A percentile compares a stretch with the other conserved stretches of the same genome.
Conservation (phyloP, 2,797 vertebrate genomes). For the Chrysocyon brachyurus region DNA sequence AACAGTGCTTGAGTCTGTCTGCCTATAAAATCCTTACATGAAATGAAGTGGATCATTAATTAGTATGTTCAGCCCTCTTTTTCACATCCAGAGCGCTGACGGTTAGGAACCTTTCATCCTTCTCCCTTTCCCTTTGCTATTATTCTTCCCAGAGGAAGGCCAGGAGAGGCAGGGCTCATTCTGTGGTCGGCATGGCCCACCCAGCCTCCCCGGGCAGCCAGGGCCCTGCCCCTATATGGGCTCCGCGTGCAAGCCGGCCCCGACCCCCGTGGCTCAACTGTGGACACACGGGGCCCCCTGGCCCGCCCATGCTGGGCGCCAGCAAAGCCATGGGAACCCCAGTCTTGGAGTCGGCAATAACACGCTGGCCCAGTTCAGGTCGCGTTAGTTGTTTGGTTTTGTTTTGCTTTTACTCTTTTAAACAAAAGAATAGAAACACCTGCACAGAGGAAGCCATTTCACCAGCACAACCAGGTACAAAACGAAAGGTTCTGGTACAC, state of each 20-base stretch:
- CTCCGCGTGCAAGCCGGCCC: background rate
- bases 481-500: background rate
- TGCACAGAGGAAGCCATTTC: background rate
- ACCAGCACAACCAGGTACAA: background rate
- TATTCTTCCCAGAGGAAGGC: background rate
- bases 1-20: background rate
- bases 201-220: background rate
- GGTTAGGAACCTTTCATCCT: background rate
- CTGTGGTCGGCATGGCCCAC: background rate
- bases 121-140: background rate
- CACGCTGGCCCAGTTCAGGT: background rate
- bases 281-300: background rate
- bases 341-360: background rate
- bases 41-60: slow-evolving; percentile 9
- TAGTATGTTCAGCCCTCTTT: background rate
- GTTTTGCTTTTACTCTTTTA: background rate
- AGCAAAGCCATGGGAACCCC: background rate
- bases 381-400: background rate
- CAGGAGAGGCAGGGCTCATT: background rate
- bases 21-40: background rate
- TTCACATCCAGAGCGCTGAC: background rate
- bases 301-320: background rate
- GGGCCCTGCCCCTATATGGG: background rate
- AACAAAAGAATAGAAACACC: background rate
- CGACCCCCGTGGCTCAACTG: background rate